Base-by-base conservation (phyloP, 2,113 vertebrate genomes). In the Cranoglanis bouderius region DNA sequence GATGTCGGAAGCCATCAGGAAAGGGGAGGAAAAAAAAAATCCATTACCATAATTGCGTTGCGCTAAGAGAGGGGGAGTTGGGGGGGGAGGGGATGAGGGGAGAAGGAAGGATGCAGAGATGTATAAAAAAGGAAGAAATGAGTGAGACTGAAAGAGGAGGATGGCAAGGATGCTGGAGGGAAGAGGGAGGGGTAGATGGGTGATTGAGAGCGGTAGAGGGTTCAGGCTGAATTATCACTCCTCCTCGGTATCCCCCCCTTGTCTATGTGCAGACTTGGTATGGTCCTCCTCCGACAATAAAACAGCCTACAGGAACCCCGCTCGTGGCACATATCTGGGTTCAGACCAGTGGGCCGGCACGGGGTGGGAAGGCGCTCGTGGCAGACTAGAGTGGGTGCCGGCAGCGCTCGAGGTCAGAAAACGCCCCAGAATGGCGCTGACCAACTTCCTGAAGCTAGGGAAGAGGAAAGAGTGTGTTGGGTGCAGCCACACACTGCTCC, bases 21-120 rank as follows among this genome's bases (percentile, higher is more conserved):
- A 94, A 93, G 93, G 80, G 89, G 92, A 91, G 80, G 89, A 91
- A 90, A 91, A 92, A 14, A 96, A 95, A 97, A 97, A 97, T 96
- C 97, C 97, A 98, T 98, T 97, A 97, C 96, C 97, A 96, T 98
- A 97, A 98, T 98, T 98, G 97, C 96, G 96, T 96, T 96, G 95
- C 96, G 95, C 94, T 92, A 90, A 91, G 91, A 93, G 93, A 93
- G 89, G 88, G 88, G 88, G 93, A 35, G 75, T 77, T 46, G 77
- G 9, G 4, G 32, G 32, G 6, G 18, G 5, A 9, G 18, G 21
- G 9, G 35, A 13, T 46, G 46, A 46, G n/a, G 92, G 93, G 38
- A 43, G 77, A 92, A 91, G 78, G 87, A 92, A 92, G 92, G 91
- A 91, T 85, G 92, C 90, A 91, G 93, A 85, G 88, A 90, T 91